Evolutionary conservation across 2,888 invertebrate species (phyloP).

Genomic region (Synergus japonicus): DNA sequence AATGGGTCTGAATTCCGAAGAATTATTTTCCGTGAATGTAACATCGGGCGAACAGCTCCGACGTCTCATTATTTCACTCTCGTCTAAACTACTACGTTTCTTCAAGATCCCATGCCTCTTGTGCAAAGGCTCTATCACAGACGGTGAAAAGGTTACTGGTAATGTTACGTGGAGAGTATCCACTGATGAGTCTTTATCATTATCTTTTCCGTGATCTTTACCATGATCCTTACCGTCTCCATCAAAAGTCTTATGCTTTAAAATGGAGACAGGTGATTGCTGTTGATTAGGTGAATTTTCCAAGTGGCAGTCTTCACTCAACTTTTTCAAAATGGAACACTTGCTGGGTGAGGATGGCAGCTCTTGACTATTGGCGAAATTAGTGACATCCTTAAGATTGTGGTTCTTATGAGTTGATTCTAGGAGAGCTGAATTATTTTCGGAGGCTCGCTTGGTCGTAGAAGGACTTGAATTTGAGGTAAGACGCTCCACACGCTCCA

Average conservation of each 20-base stretch:
- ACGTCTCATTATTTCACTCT: conserved; percentile 84
- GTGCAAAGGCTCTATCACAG: conserved; percentile 84
- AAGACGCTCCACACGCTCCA: conserved; percentile 84
- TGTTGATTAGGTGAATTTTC: conserved; percentile 55
- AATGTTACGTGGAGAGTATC: conserved; percentile 79
- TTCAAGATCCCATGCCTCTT: conserved; percentile 89
- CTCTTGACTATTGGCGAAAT: conserved; percentile 43
- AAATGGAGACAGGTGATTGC: conserved; percentile 79
- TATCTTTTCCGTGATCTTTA: too few relatives aligned
- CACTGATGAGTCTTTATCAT: conserved; percentile 62
- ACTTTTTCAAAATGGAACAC: conserved; percentile 62
- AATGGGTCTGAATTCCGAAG: conserved; percentile 82
- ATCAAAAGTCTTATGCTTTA: conserved; percentile 80
- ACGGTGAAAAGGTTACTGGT: conserved; percentile 90
- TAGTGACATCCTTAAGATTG: background rate
- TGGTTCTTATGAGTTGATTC: background rate
- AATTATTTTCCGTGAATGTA: conserved; percentile 80
- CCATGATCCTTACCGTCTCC: conserved; percentile 70
- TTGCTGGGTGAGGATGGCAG: conserved; percentile 62
- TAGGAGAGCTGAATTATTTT: background rate
- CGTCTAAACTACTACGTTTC: conserved; percentile 90
- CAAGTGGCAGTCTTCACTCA: conserved; percentile 57
- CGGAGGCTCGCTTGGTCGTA: background rate
- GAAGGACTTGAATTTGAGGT: conserved; percentile 67
- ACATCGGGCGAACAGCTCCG: conserved; percentile 86